These are phyloP conservation scores for Corythornis cristatus DNA, from an alignment of 2,113 vertebrate species.

Conservation along the genomic window DNA sequence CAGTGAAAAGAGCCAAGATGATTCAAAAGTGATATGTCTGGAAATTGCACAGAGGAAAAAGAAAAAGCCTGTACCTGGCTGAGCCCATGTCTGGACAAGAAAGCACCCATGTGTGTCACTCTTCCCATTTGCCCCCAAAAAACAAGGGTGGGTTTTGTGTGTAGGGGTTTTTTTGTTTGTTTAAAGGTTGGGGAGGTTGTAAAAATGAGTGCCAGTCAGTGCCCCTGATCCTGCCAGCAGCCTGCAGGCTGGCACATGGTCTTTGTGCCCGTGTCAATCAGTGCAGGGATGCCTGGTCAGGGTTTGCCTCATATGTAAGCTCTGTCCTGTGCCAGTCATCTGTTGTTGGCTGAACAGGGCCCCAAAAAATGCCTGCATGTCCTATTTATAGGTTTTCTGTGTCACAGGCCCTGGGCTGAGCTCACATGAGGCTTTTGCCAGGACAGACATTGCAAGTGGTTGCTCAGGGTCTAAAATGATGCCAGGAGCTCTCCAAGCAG, in stretches of 20 bases:
- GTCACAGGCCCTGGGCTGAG: not conserved
- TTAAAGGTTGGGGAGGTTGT: not conserved
- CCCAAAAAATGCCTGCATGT: not conserved
- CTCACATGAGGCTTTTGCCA: not conserved
- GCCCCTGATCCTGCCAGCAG: not conserved
- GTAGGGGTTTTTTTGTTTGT: not conserved
- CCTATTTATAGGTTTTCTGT: not conserved
- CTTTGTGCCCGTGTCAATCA: not conserved
- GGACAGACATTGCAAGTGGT: not conserved
- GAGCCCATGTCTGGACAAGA: not conserved
- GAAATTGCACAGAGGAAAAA: not conserved
- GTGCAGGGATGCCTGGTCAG: not conserved
- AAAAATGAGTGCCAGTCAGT: too few species aligned
- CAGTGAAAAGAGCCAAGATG: not conserved
- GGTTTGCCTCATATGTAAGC: not conserved
- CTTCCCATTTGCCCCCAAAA: not conserved
- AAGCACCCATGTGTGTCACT: not conserved
- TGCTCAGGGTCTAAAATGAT: not conserved
- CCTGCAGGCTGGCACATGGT: not conserved
- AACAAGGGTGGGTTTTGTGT: rapidly evolving
- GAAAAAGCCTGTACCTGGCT: not conserved
- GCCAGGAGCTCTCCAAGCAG: not conserved
- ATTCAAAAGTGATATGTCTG: rapidly evolving
- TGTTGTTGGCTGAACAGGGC: not conserved
- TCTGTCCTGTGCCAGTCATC: not conserved